Base-by-base conservation (phyloP, 2,888 invertebrate species). In the Spilarctia lutea region DNA sequence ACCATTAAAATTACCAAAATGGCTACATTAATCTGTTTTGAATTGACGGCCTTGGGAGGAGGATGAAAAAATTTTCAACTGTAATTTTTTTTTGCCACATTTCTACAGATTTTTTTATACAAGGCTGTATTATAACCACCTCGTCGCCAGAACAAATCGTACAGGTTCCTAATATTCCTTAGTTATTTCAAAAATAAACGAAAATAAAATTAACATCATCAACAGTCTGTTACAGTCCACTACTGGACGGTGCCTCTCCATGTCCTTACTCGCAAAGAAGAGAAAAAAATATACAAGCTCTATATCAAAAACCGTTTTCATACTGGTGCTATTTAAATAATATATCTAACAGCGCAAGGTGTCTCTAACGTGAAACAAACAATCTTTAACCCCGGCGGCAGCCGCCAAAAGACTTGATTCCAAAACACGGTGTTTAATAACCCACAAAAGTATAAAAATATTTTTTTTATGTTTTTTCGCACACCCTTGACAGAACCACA, bases 401-500 rank as follows among this genome's bases (percentile, higher is more conserved):
- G 74, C 91, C 91, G 91, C 89, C 94, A 94, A 94, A 92, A 91
- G 92, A 81, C 68, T n/a, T 39, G 7, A 33, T 3, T 71, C 45
- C 65, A 73, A 71, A 69, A 65, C 63, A 63, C 39, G 45, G n/a
- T 68, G 27, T 67, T 66, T 45, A 67, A 48, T 67, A 39, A 67
- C 42, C 76, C 81, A 84, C 81, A 81, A 83, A 84, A 70, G 63
- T 77, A 83, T 80, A 83, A 81, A 81, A 83, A 83, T 74, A 71
- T 75, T 78, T 79, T 80, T 82, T 81, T 81, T 80, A 77, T 79
- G 79, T 76, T 88, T 83, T 93, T 94, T 95, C 94, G 92, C 95
- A 94, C 92, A 88, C 90, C 88, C 92, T 93, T 93, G 89, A 91
- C 88, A 93, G 85, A 91, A 89, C 85, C 86, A 86, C 67, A 90